Evolutionary conservation across 2,888 invertebrate genomes (phyloP).

Genomic region (Caenorhabditis sulstoni): DNA sequence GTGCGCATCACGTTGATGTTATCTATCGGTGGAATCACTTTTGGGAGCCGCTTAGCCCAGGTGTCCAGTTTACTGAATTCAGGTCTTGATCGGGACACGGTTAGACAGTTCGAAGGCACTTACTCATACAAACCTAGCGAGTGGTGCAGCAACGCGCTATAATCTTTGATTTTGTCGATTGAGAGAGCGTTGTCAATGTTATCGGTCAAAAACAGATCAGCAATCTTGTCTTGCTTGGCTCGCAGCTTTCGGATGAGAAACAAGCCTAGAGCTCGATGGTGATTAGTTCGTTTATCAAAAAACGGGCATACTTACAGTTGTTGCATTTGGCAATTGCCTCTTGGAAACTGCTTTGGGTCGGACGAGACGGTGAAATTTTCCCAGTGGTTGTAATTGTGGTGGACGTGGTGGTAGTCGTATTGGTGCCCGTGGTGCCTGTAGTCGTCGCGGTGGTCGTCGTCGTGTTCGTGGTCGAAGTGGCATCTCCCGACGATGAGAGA

Average conservation of each 20-base stretch:
- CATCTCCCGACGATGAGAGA: conserved; percentile 3
- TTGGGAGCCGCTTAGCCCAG: conserved; percentile 22
- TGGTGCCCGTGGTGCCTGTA: neutral
- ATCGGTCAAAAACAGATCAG: conserved; percentile 1
- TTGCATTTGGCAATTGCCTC: conserved; percentile 46
- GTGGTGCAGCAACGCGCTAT: conserved; percentile 5
- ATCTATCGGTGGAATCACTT: conserved; percentile 33
- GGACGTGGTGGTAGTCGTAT: conserved; percentile 12
- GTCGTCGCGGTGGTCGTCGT: too few relatives aligned
- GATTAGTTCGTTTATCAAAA: neutral
- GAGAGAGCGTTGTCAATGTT: neutral
- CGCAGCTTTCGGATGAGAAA: conserved; percentile 43
- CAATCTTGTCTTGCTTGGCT: conserved; percentile 12
- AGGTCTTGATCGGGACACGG: neutral
- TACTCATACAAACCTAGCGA: conserved; percentile 29
- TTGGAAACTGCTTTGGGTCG: conserved; percentile 8
- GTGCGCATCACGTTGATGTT: conserved; percentile 39
- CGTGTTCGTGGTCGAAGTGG: conserved; percentile 16
- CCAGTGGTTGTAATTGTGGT: conserved; percentile 9
- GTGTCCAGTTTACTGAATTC: conserved; percentile 41
- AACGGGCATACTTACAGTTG: conserved; percentile 45
- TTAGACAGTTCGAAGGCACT: neutral
- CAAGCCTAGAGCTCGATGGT: conserved; percentile 22
- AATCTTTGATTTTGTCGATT: neutral
- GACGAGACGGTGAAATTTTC: conserved; percentile 10